These are phyloP conservation scores for Pandemis corylana DNA, from an alignment of 2,888 invertebrate species.

Conservation along the genomic window DNA sequence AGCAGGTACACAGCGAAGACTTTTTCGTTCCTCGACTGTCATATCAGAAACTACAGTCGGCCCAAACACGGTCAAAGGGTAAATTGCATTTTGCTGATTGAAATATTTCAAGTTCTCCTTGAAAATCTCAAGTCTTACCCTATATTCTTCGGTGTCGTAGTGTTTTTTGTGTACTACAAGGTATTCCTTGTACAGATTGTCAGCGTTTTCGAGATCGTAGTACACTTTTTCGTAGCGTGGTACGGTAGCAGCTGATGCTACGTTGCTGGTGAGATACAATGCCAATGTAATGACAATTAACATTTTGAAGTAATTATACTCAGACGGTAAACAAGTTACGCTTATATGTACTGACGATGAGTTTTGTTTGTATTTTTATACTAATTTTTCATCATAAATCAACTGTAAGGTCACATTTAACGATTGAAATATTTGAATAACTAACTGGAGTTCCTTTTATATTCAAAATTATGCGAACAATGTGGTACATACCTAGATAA, in stretches of 20 bases:
- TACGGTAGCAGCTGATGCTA: not conserved
- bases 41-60: constrained; percentile 15
- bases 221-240: not conserved
- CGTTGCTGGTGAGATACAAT: not conserved
- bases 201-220: not conserved
- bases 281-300: not conserved
- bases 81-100: constrained; percentile 4
- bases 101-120: not conserved
- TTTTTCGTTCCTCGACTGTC: not conserved
- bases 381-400: not conserved
- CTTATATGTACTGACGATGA: not conserved
- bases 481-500: too few relatives aligned
- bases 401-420: too few relatives aligned
- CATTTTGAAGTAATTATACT: not conserved
- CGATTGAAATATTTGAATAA: too few relatives aligned
- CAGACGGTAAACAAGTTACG: not conserved
- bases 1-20: not conserved
- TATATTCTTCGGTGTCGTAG: not conserved
- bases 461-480: too few relatives aligned
- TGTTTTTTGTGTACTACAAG: constrained; percentile 4
- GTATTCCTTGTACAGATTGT: constrained; percentile 13
- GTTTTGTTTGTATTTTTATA: not conserved
- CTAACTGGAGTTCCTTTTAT: too few relatives aligned
- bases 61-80: not conserved
- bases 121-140: constrained; percentile 11